phyloP scores from a whole-genome alignment of 2,888 invertebrate species.

The Corbicula japonica region DNA sequence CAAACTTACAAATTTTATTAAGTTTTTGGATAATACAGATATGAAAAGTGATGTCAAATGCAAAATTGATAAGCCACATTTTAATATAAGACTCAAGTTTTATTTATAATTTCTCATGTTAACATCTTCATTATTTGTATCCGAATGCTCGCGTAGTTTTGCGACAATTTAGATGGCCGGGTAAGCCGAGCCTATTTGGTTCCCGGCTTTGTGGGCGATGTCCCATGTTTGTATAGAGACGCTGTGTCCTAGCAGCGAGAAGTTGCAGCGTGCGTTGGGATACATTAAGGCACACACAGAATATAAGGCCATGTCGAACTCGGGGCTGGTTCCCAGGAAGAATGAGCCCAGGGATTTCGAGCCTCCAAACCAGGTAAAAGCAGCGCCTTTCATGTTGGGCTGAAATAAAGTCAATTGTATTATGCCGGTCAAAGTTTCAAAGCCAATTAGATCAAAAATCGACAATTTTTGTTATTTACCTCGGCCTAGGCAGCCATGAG shows the following conservation, averaged over 20 bases:
- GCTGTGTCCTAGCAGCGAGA: conserved; percentile 91
- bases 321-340: conserved; percentile 90
- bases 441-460: too few species aligned
- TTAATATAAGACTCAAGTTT: too few species aligned
- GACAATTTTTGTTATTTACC: too few species aligned
- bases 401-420: conserved; percentile 49
- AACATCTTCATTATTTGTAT: too few species aligned
- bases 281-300: conserved; percentile 94
- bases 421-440: too few species aligned
- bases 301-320: conserved; percentile 95
- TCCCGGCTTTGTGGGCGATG: conserved; percentile 68
- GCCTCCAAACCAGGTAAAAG: conserved; percentile 73
- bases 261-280: conserved; percentile 91
- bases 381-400: conserved; percentile 69
- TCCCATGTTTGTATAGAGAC: conserved; percentile 91
- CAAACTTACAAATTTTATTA: too few species aligned
- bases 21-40: too few species aligned
- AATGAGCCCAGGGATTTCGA: conserved; percentile 76
- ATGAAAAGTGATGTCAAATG: too few species aligned
- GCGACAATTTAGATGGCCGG: conserved; percentile 62
- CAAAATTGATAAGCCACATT: too few species aligned
- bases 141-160: not conserved
- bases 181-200: conserved; percentile 75
- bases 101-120: too few species aligned
- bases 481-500: too few species aligned